A percentile compares a stretch with the other conserved stretches of the same genome.
phyloP scores from a whole-genome alignment of 2,888 invertebrate species.

The Eulithis prunata region DNA sequence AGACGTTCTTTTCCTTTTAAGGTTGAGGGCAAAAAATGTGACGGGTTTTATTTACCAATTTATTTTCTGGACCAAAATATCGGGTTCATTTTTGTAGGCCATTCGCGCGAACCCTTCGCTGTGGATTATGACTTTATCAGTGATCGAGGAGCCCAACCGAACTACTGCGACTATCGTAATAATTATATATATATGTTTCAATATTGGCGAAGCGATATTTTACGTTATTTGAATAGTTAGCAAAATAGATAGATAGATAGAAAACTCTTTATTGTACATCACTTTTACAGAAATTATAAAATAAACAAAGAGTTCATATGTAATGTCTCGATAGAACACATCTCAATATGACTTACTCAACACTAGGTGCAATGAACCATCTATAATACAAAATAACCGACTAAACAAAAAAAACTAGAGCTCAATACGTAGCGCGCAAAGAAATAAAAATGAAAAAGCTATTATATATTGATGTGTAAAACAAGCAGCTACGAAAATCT shows the following conservation, averaged over 20 bases:
- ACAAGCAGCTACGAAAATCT: slow-evolving; percentile 10
- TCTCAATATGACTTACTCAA: no score
- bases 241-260: no score
- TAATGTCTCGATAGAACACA: background rate
- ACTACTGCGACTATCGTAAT: background rate
- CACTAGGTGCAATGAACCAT: background rate
- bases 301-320: no score
- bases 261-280: no score
- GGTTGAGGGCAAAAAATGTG: slow-evolving; percentile 4
- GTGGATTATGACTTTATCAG: slow-evolving; percentile 15
- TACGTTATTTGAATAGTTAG: background rate
- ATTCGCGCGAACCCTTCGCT: background rate
- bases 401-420: background rate
- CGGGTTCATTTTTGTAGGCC: slow-evolving; percentile 5
- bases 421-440: background rate
- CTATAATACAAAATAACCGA: no score
- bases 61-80: slow-evolving; percentile 17
- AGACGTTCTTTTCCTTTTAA: background rate
- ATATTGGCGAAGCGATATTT: background rate
- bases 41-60: slow-evolving; percentile 15
- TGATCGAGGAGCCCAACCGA: background rate
- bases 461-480: slow-evolving; percentile 4
- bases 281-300: no score
- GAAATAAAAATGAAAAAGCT: slow-evolving; percentile 2
- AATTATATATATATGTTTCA: background rate